These are phyloP conservation scores for Dendrocincla fuliginosa DNA, from an alignment of 2,797 vertebrate species.

Conservation along the genomic window DNA sequence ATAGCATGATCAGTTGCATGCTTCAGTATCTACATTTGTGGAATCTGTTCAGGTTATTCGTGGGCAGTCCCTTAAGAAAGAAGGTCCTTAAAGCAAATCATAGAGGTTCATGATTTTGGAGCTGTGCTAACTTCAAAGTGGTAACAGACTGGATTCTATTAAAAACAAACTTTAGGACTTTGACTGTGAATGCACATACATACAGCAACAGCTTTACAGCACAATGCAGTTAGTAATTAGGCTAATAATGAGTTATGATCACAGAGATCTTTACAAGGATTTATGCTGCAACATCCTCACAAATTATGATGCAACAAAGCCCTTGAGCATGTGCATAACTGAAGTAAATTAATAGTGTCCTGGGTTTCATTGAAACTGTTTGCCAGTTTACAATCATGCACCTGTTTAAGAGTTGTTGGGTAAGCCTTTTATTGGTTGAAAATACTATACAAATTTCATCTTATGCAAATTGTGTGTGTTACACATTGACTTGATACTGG, in stretches of 20 bases:
- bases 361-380: conserved; percentile 63
- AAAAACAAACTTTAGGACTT: not conserved
- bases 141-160: not conserved
- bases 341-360: conserved; percentile 46
- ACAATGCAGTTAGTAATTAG: not conserved
- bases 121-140: not conserved
- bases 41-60: not conserved
- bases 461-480: not conserved
- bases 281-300: not conserved
- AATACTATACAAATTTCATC: not conserved
- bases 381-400: not conserved
- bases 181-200: not conserved
- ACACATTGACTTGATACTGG: not conserved
- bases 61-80: not conserved
- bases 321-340: conserved; percentile 7
- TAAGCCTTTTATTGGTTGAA: not conserved
- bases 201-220: not conserved
- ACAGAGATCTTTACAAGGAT: not conserved
- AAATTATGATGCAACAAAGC: conserved; percentile 40
- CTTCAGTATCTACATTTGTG: not conserved
- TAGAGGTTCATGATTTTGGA: not conserved
- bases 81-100: not conserved
- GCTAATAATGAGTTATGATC: conserved; percentile 27
- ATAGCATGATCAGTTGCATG: not conserved
- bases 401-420: not conserved